Percentiles rank a stretch among this genome's conserved stretches.
Evolutionary conservation across 2,888 invertebrate species (phyloP).

Genomic region (Parnassius orleans): DNA sequence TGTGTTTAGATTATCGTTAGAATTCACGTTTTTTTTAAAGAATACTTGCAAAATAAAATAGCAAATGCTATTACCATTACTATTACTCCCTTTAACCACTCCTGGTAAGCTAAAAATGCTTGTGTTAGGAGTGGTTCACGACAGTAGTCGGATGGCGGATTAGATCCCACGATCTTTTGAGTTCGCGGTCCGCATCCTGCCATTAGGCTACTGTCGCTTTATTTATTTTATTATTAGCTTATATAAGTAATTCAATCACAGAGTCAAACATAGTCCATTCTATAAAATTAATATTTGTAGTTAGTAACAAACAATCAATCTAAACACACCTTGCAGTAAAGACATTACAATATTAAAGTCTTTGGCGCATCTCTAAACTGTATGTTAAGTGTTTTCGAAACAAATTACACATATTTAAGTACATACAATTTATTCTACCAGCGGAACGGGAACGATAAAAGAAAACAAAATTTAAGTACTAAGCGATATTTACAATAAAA

Average conservation of each 20-base stretch:
- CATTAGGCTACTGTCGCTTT: no score
- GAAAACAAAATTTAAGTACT: slow-evolving; percentile 38
- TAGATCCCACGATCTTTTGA: no score
- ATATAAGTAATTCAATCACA: no score
- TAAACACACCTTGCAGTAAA: slow-evolving; percentile 40
- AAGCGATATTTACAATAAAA: slow-evolving; percentile 49
- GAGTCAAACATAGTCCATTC: no score
- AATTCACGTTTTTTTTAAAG: slow-evolving; percentile 3
- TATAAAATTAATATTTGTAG: no score
- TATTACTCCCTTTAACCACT: not conserved
- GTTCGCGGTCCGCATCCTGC: no score
- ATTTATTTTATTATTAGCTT: no score
- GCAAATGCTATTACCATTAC: slow-evolving; percentile 8
- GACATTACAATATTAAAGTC: slow-evolving; percentile 59
- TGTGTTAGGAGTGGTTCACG: no score
- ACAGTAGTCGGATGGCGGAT: no score
- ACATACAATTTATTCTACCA: slow-evolving; percentile 18
- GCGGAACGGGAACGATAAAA: slow-evolving; percentile 17
- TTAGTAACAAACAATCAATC: slow-evolving; percentile 31
- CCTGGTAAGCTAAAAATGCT: no score
- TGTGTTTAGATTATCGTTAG: slow-evolving; percentile 17
- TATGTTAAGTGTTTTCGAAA: slow-evolving; percentile 59
- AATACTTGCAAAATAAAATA: no score
- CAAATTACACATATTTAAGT: slow-evolving; percentile 49
- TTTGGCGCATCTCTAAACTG: slow-evolving; percentile 79